Evolutionary conservation across 2,888 invertebrate species (phyloP).

Genomic region (Drosophila crucigera): DNA sequence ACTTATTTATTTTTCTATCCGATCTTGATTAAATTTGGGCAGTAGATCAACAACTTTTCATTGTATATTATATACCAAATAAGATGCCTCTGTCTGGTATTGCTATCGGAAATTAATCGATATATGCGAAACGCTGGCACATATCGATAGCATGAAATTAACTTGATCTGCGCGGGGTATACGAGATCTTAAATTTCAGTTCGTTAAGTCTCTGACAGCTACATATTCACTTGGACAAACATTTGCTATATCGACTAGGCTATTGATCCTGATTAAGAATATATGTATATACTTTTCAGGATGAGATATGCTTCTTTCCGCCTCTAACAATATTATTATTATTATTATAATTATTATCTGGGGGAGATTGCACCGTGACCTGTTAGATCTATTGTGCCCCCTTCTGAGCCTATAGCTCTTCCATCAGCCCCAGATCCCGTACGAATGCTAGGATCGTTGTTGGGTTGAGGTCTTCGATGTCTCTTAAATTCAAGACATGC

Average conservation of each 20-base stretch:
- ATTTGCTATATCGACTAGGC: no score
- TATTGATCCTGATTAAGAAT: not conserved
- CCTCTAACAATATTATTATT: no score
- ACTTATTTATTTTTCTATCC: not conserved
- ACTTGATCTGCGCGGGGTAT: not conserved
- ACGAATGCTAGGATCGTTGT: no score
- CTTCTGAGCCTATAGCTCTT: no score
- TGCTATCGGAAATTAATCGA: not conserved
- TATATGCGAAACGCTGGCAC: not conserved
- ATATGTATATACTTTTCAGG: not conserved
- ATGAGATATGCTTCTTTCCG: not conserved
- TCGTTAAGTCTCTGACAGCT: not conserved
- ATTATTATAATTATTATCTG: no score
- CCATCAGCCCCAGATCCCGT: no score
- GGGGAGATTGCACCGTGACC: no score
- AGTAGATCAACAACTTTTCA: not conserved
- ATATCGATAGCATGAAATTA: not conserved
- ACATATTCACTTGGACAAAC: not conserved
- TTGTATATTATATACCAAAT: not conserved
- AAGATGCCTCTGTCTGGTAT: not conserved
- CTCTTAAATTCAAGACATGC: no score
- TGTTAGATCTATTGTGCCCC: no score
- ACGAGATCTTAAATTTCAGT: not conserved
- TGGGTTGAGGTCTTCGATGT: no score
- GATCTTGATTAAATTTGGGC: not conserved